Evolutionary conservation across 35 echinoderm and acorn worm species (phyloP), one percentile per base, ranked within the genome.

Genomic region (Apostichopus parvimensis): DNA sequence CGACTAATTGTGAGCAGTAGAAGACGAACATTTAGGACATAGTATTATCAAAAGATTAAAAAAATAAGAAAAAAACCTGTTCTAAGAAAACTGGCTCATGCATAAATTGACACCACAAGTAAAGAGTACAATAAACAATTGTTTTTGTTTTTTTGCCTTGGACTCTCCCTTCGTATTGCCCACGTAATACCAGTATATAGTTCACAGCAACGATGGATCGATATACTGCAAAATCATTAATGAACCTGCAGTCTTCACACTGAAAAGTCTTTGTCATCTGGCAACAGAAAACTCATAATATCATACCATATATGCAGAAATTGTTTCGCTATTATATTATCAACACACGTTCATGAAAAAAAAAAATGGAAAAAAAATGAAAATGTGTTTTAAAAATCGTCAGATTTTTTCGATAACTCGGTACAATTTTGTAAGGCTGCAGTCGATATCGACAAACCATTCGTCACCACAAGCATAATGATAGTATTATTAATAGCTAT

Each of bases 131-230:
- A 75, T 75, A n/a, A 75, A 75, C 71, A 75, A 22, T 75, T 75
- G 21, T 75, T 6, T 75, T 75, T 20, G 11, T 75, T 75, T 75
- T 75, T 75, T 84, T 84, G 81, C 81, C 81, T 84, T 84, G 81
- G 81, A 84, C 55, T 84, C 81, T 84, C 81, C 81, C 81, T 18
- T 84, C 81, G 58, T 84, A 84, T 84, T 84, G 81, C 81, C 81
- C 81, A 84, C 81, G 55, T 60, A 58, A 84, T 84, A 84, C 81
- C 81, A 84, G 81, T 84, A 84, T 84, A 84, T 84, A 84, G 81
- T 84, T 84, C 81, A 84, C 81, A 84, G 81, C 81, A 84, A 84
- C 81, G 81, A 84, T 84, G 58, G 81, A 58, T 84, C 81, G 81
- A 84, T 84, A 84, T 84, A 84, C 81, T 84, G 81, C 81, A 84